Evolutionary conservation across 2,888 invertebrate species (phyloP).

Genomic region (Pristionchus mayeri): DNA sequence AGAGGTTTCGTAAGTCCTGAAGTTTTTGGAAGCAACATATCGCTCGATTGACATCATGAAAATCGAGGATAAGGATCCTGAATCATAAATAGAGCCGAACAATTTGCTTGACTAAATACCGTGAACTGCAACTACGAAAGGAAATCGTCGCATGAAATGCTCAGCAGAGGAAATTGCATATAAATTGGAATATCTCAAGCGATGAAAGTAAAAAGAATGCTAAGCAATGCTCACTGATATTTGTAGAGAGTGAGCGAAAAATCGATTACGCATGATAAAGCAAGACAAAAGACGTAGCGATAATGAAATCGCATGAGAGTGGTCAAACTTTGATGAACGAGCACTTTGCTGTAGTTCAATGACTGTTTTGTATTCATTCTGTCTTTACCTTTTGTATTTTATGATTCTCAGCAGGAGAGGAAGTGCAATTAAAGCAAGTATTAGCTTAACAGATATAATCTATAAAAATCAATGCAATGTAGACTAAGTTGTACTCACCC

Average conservation of each 20-base stretch:
- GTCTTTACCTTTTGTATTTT: neutral
- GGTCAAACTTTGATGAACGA: neutral
- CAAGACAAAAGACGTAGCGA: neutral
- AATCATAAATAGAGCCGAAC: too few relatives aligned
- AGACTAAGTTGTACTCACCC: too few relatives aligned
- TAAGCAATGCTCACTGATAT: neutral
- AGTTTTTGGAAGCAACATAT: neutral
- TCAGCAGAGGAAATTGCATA: too few relatives aligned
- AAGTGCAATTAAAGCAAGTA: neutral
- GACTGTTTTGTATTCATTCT: too few relatives aligned
- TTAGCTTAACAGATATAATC: neutral
- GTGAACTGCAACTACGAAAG: neutral
- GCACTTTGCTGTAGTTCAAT: neutral
- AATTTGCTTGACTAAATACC: neutral
- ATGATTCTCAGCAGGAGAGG: neutral
- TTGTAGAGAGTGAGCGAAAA: neutral
- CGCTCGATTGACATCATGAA: neutral
- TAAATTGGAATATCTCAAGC: too few relatives aligned
- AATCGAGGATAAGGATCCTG: neutral
- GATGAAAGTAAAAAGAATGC: neutral
- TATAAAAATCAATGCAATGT: too few relatives aligned
- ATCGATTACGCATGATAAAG: neutral
- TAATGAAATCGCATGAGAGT: constrained; percentile 21
- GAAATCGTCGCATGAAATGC: neutral
- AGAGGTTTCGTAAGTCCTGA: neutral